phyloP scores from a whole-genome alignment of 2,888 invertebrate genomes.

The Xanthostigma xanthostigma region DNA sequence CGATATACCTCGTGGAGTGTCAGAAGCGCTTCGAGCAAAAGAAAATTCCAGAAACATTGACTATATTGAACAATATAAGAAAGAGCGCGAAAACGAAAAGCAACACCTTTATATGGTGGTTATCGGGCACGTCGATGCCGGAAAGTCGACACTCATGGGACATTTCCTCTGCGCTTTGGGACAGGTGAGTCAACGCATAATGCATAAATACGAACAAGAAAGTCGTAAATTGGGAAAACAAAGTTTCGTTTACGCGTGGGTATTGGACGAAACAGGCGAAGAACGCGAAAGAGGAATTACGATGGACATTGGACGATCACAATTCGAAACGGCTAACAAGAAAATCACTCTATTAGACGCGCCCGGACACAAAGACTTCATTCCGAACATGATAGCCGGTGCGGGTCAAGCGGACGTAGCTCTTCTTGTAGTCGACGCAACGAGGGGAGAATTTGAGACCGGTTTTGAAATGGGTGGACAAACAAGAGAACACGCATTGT shows the following conservation, averaged over 20 bases:
- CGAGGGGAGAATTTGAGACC: conserved; percentile 95
- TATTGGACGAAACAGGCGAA: conserved; percentile 95
- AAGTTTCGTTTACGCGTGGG: conserved; percentile 98
- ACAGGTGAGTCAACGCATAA: conserved; percentile 69
- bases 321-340: conserved; percentile 80
- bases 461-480: conserved; percentile 98
- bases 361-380: conserved; percentile 98
- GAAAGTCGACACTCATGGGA: conserved; percentile 95
- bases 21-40: conserved; percentile 18
- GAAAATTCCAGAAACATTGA: conserved; percentile 37
- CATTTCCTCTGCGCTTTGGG: conserved; percentile 77
- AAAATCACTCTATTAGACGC: conserved; percentile 81
- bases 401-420: conserved; percentile 98
- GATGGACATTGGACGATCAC: conserved; percentile 92
- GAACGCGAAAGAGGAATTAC: conserved; percentile 94
- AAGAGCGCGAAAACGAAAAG: conserved; percentile 65
- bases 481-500: conserved; percentile 89
- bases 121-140: conserved; percentile 94
- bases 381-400: conserved; percentile 98
- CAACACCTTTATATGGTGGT: conserved; percentile 83
- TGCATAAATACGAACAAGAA: conserved; percentile 97
- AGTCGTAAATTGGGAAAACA: conserved; percentile 95
- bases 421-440: conserved; percentile 89
- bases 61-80: conserved; percentile 46
- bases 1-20: conserved; percentile 9